These are phyloP conservation scores for Mobula hypostoma DNA, from an alignment of 2,113 vertebrate genomes.

Conservation along the genomic window DNA sequence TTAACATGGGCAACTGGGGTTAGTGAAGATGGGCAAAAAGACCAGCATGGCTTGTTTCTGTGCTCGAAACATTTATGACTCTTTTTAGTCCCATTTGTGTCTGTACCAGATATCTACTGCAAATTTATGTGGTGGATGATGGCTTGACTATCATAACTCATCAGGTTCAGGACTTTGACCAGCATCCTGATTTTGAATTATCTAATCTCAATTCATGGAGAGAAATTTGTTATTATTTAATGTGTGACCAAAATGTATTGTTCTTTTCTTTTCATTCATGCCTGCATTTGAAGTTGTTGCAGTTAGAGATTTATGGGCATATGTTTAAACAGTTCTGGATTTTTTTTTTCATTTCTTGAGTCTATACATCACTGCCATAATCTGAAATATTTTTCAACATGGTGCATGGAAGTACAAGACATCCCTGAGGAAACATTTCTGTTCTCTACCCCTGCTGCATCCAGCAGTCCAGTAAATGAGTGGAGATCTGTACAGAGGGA, in stretches of 20 bases:
- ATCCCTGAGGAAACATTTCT: background rate
- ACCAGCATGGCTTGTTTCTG: too few species aligned
- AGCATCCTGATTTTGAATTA: background rate
- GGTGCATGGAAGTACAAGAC: background rate
- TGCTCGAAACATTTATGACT: background rate
- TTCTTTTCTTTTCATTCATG: background rate
- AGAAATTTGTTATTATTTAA: background rate
- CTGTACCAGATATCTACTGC: background rate
- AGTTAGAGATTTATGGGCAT: background rate
- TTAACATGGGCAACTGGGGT: too few species aligned
- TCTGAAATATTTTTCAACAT: conserved; percentile 32
- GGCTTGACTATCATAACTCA: background rate
- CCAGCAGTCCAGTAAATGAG: background rate
- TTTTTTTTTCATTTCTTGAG: background rate
- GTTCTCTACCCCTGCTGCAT: background rate
- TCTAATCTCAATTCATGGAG: background rate
- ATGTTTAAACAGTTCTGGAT: conserved; percentile 21
- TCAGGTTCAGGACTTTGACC: background rate
- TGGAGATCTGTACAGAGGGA: background rate
- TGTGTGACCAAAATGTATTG: background rate
- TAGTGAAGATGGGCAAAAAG: too few species aligned
- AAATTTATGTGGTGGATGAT: background rate
- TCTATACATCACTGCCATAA: conserved; percentile 2
- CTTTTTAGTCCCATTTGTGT: background rate
- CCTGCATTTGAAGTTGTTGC: background rate